phyloP scores from a whole-genome alignment of 1,140 invertebrate genomes.

The Liolophura sinensis region DNA sequence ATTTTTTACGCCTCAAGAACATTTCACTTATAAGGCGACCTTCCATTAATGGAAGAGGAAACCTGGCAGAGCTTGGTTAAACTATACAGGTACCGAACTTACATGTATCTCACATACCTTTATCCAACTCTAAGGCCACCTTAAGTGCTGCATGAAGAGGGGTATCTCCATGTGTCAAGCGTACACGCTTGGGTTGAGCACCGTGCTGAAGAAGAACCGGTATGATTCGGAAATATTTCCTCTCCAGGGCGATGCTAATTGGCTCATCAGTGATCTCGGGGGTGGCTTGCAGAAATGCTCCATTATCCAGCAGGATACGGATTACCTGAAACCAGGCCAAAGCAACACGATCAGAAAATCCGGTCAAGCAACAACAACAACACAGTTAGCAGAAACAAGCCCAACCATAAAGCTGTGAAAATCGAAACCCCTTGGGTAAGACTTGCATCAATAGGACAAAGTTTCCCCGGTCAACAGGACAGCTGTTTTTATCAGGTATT shows the following conservation, averaged over 20 bases:
- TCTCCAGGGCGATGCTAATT: constrained; percentile 23
- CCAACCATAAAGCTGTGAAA: too few relatives aligned
- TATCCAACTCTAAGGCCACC: constrained; percentile 36
- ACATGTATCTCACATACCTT: constrained; percentile 21
- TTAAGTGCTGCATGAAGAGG: constrained; percentile 41
- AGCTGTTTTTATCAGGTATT: too few relatives aligned
- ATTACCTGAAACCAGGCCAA: neutral
- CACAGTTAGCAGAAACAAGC: too few relatives aligned
- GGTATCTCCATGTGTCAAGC: constrained; percentile 33
- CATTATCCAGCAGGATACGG: constrained; percentile 3
- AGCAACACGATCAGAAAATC: neutral
- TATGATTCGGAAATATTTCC: constrained; percentile 32
- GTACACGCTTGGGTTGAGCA: constrained; percentile 24
- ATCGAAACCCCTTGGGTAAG: too few relatives aligned
- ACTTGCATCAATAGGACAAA: too few relatives aligned
- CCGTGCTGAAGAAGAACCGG: constrained; percentile 29
- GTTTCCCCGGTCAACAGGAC: too few relatives aligned
- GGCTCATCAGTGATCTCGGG: constrained; percentile 6
- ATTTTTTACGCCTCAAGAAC: neutral
- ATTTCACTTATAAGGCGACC: neutral
- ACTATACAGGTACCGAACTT: too few relatives aligned
- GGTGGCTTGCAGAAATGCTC: too few relatives aligned
- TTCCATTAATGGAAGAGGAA: too few relatives aligned
- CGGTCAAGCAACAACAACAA: too few relatives aligned
- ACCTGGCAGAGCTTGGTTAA: too few relatives aligned